Evolutionary conservation across 2,888 invertebrate genomes (phyloP).

Genomic region (Caenorhabditis doughertyi): DNA sequence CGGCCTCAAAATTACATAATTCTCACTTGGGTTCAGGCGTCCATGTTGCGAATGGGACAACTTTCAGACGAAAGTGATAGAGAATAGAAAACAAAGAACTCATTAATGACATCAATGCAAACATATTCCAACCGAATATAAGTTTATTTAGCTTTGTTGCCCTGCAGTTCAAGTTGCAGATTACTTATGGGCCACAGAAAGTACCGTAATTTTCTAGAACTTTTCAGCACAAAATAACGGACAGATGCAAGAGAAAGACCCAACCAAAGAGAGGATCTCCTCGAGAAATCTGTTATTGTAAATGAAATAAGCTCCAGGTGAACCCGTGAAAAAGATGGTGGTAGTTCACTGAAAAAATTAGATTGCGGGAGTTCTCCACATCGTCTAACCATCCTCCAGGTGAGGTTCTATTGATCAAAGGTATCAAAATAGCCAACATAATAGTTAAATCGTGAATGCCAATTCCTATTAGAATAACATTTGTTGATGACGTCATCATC

Average conservation of each 20-base stretch:
- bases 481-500: slow-evolving; percentile 18
- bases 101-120: not conserved
- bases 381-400: not conserved
- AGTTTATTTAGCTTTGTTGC: not conserved
- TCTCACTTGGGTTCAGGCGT: not conserved
- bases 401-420: not conserved
- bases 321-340: not conserved
- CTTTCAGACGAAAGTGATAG: not conserved
- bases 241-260: not conserved
- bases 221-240: not conserved
- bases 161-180: not conserved
- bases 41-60: not conserved
- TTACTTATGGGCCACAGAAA: not conserved
- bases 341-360: not conserved
- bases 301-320: not conserved
- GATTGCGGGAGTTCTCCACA: too few relatives aligned
- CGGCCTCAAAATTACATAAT: not conserved
- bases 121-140: not conserved
- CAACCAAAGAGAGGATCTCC: slow-evolving; percentile 1
- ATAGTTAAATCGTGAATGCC: slow-evolving; percentile 4
- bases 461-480: slow-evolving; percentile 17
- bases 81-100: not conserved
- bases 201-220: not conserved
- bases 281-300: not conserved
- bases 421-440: not conserved